Evolutionary conservation across 2,797 vertebrate genomes (phyloP), one percentile per base, ranked within the genome.

Genomic region (Holocentrus rufus): DNA sequence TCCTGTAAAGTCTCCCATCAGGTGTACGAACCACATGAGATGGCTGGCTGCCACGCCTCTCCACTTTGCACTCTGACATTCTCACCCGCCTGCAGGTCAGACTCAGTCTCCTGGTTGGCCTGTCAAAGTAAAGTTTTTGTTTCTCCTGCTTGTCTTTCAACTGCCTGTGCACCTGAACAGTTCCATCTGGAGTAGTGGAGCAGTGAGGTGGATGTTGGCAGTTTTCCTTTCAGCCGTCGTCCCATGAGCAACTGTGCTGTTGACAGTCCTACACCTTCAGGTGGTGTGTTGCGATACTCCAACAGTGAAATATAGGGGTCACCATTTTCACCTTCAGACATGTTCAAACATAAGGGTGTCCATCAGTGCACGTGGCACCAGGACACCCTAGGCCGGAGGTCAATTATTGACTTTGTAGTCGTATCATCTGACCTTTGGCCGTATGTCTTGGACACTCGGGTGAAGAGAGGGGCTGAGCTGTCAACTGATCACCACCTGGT

Each of bases 161-260:
- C 62, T 64, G 53, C 39, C 23, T 50, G 31, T 3, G 3, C 10
- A 69, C 50, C 7, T 65, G 22, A 17, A 31, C 4, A 11, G 44
- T 17, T 68, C 39, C 36, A 23, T 56, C 63, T 14, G 31, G 57
- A 54, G 36, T 63, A 10, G n/a, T n/a, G n/a, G n/a, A 39, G 49
- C n/a, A 30, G 55, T n/a, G 50, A 25, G 10, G 42, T 47, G 1
- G 58, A 66, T 1, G 44, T 30, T 18, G 76, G 60, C 23, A 76
- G 61, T n/a, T 65, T 75, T 27, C 1, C 31, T 50, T 79, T 74
- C 30, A 81, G 62, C 3, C 9, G 2, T 3, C 5, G 9, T 53
- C 72, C 75, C 63, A 63, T 72, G 4, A 76, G 22, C 13, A 79
- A 47, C 61, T 57, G 60, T 11, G 50, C 75, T 4, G 56, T 55